Base-by-base conservation (phyloP, 2,888 invertebrate species). In the Acanthosepion lycidas region DNA sequence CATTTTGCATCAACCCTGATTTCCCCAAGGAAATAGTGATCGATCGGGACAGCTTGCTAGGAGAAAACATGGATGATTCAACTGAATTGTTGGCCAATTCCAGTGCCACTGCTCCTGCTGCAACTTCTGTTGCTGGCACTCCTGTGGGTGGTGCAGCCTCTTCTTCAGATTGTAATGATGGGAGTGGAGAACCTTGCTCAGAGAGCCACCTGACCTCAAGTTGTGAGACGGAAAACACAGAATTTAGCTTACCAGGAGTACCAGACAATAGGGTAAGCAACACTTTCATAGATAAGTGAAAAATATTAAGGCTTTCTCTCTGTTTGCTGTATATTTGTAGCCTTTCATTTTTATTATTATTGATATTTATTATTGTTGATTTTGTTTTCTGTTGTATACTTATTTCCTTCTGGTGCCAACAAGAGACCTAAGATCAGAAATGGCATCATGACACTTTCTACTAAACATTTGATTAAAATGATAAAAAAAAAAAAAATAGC, bases 181-280 rank as follows among this genome's bases (percentile, higher is more conserved):
- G 95, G 59, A 95, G 95, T 93, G 94, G 94, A 78, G 96, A 96
- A 94, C 95, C 95, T 26, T 95, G 96, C 92, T 95, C 96, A 0
- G 96, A 96, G 64, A 97, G 97, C 95, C 96, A 96, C 53, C 96
- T 96, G 92, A 96, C 97, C 0, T 97, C 97, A 12, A 97, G 97
- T 94, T 97, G 96, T 95, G 95, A 97, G 94, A 97, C 97, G 12
- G 97, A 97, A 94, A 96, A 96, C 95, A 97, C 97, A 6, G 96
- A 97, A 51, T 97, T 97, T 95, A 97, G 97, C 94, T 95, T 97
- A 49, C 96, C 96, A 15, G 97, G 96, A n/a, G 97, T 96, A 15
- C 95, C 97, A 49, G 97, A 97, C 94, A 97, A 97, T 94, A 96
- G 97, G 96, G 97, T 97, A 95, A 95, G 96, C 94, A 42, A 94